Conservation (phyloP, 1,140 invertebrate genomes). For the Drosophila navojoa region DNA sequence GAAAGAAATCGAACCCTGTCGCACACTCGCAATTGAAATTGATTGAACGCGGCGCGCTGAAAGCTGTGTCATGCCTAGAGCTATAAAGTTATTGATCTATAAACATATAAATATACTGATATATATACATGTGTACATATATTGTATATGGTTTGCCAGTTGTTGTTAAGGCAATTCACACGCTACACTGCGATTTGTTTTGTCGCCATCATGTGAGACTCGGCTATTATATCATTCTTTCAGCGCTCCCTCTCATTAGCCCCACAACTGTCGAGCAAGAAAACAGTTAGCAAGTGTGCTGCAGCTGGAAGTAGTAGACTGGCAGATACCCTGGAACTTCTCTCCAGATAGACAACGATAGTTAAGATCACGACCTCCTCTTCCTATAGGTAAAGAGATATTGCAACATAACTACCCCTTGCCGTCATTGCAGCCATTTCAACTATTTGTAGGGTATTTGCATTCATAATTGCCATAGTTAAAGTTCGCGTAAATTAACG, state of each 20-base stretch:
- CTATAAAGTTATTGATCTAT: constrained; percentile 46
- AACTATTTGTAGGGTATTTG: neutral
- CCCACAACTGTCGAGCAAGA: neutral
- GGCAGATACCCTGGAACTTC: too few species aligned
- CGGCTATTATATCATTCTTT: constrained; percentile 7
- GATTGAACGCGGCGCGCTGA: constrained; percentile 56
- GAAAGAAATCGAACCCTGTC: neutral
- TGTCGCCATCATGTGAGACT: neutral
- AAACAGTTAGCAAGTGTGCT: too few species aligned
- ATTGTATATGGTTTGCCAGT: constrained; percentile 4
- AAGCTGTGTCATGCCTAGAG: constrained; percentile 20
- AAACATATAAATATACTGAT: constrained; percentile 42
- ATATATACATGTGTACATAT: constrained; percentile 47
- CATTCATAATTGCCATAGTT: constrained; percentile 34
- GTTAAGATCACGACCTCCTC: too few species aligned
- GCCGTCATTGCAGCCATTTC: too few species aligned
- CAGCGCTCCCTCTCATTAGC: constrained; percentile 1
- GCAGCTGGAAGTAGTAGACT: too few species aligned
- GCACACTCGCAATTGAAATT: constrained; percentile 46
- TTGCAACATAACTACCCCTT: too few species aligned
- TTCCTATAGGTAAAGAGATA: too few species aligned
- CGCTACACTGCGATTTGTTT: neutral
- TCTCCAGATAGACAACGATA: too few species aligned
- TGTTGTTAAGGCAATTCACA: constrained; percentile 31
- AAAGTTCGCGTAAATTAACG: constrained; percentile 34